These are phyloP conservation scores for Drosophila elegans DNA, from an alignment of 1,140 invertebrate species.

Conservation along the genomic window DNA sequence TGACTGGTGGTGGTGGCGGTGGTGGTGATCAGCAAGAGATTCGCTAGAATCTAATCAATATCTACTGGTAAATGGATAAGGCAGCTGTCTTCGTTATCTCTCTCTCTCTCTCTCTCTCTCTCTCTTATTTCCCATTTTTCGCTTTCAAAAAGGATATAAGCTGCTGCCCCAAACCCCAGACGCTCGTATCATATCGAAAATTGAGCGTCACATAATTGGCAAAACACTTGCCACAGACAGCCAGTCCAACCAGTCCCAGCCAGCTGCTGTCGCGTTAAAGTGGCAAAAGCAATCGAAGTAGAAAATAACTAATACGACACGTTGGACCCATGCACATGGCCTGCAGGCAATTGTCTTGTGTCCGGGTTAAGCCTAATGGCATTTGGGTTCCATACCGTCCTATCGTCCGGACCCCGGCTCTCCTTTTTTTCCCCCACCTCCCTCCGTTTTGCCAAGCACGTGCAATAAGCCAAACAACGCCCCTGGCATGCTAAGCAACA, in stretches of 20 bases:
- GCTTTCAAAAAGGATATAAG: constrained; percentile 19
- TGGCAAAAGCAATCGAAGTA: constrained; percentile 83
- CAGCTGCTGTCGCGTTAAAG: constrained; percentile 75
- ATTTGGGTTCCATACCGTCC: constrained; percentile 46
- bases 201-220: constrained; percentile 77
- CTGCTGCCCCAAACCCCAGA: not conserved
- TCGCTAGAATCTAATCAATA: constrained; percentile 28
- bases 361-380: constrained; percentile 76
- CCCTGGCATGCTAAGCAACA: constrained; percentile 79
- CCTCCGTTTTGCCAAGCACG: constrained; percentile 59
- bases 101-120: constrained; percentile 5
- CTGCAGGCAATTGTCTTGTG: constrained; percentile 81
- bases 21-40: constrained; percentile 15
- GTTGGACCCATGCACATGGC: constrained; percentile 73
- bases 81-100: not conserved
- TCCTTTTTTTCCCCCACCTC: not conserved
- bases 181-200: constrained; percentile 67
- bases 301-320: constrained; percentile 83
- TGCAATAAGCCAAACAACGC: constrained; percentile 83
- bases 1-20: not conserved
- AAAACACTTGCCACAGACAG: constrained; percentile 62
- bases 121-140: constrained; percentile 9
- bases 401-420: not conserved
- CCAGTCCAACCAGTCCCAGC: constrained; percentile 2
- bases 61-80: constrained; percentile 8